Evolutionary conservation across 2,797 vertebrate genomes (phyloP), one percentile per base, ranked within the genome.

Genomic region (Euphonia xanthogaster): DNA sequence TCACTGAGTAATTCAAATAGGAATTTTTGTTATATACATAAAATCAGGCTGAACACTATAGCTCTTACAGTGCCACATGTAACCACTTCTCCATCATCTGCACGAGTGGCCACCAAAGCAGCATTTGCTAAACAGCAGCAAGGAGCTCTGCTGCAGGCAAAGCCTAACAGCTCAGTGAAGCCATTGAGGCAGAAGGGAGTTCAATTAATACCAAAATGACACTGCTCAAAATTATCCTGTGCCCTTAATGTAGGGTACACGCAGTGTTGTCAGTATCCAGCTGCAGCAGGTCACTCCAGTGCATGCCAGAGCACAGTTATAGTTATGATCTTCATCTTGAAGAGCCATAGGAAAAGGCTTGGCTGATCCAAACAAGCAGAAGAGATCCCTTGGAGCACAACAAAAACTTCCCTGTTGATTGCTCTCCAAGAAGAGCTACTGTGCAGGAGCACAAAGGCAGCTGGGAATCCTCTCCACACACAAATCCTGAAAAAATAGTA

Each of bases 191-290:
- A 93, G 88, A 97, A 95, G 74, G 66, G 88, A 93, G 91, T 50
- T 93, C 93, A 97, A 90, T 95, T 95, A 95, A 95, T 95, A 71
- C 40, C 92, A 60, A 95, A 94, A 88, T 50, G 83, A 91, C 94
- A 89, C 70, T 75, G 74, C 48, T 71, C 80, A 86, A 14, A 88
- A 90, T 86, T 45, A 86, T 54, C 82, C 77, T n/a, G 37, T 80
- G 84, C 87, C 91, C 95, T 90, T 35, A 88, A 66, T 10, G 50
- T 10, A 84, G 86, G 91, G 54, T 37, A 74, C 42, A 68, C 0
- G 0, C 76, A 39, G 58, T 0, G 1, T 0, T 72, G 75, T 9
- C 61, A 20, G 54, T 2, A 42, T 27, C 51, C 82, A 90, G 82
- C 79, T 90, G 82, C 87, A 94, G 62, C 73, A 88, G 57, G 50